Conservation (phyloP, 2,113 vertebrate genomes). For the Esox niger region DNA sequence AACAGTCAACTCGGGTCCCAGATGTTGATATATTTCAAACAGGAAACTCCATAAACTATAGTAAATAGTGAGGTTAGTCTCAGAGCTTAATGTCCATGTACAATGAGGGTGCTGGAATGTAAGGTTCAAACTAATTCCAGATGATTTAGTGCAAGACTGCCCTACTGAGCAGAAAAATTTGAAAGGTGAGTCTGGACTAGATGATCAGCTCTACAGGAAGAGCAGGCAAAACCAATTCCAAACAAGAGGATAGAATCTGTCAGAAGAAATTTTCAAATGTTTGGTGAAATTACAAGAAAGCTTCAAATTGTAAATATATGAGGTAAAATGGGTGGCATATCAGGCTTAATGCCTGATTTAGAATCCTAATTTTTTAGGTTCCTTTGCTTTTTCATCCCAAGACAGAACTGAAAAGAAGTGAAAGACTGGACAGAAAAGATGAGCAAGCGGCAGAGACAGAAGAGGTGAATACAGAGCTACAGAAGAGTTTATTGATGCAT, state of each 20-base stretch:
- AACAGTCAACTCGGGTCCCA: background rate
- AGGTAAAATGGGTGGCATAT: background rate
- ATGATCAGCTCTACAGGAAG: background rate
- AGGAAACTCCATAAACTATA: background rate
- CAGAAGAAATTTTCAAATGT: background rate
- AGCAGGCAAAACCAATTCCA: background rate
- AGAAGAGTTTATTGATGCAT: slow-evolving; percentile 99
- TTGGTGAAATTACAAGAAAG: background rate
- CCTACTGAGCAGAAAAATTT: background rate
- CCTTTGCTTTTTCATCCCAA: slow-evolving; percentile 73
- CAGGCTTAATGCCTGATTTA: too few relatives aligned
- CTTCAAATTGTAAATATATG: background rate
- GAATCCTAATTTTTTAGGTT: too few relatives aligned
- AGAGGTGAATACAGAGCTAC: slow-evolving; percentile 87
- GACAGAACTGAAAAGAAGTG: slow-evolving; percentile 77
- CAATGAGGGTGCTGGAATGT: background rate
- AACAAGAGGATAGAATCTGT: background rate
- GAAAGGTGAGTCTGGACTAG: background rate
- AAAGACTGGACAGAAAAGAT: slow-evolving; percentile 75
- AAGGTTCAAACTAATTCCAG: background rate
- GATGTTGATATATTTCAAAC: background rate
- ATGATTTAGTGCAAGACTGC: background rate
- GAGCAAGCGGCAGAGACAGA: slow-evolving; percentile 86
- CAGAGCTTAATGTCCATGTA: background rate
- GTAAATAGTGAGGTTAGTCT: background rate